These are phyloP conservation scores for Tetrax tetrax DNA, from an alignment of 2,113 vertebrate genomes.

Conservation along the genomic window DNA sequence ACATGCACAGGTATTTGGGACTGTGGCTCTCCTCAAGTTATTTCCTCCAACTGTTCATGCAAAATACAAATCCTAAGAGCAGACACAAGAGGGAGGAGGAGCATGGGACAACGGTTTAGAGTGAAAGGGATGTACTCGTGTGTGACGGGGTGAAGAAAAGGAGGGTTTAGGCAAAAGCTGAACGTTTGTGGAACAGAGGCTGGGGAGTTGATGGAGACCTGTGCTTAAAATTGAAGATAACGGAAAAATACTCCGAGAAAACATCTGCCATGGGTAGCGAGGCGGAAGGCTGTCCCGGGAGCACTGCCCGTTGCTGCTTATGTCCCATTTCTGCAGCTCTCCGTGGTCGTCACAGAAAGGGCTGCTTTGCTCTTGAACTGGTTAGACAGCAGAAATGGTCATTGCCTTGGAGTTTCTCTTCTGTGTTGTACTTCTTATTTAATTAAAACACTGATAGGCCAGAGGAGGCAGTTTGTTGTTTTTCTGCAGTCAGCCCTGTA, in stretches of 20 bases:
- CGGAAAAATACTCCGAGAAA: background rate
- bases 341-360: background rate
- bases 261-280: fast-evolving
- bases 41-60: fast-evolving
- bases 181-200: background rate
- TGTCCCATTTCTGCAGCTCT: background rate
- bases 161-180: background rate
- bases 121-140: fast-evolving
- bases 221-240: background rate
- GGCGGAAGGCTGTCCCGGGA: background rate
- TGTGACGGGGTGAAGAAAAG: background rate
- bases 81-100: background rate
- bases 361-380: too few species aligned
- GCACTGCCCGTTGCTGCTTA: background rate
- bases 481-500: background rate
- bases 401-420: background rate
- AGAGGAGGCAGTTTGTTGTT: background rate
- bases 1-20: fast-evolving
- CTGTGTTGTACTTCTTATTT: background rate
- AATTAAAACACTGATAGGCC: background rate
- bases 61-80: background rate
- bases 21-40: background rate
- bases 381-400: background rate
- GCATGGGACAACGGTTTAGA: too few species aligned
- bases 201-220: background rate